phyloP scores from a whole-genome alignment of 2,888 invertebrate species.

The Microplitis deprimator region DNA sequence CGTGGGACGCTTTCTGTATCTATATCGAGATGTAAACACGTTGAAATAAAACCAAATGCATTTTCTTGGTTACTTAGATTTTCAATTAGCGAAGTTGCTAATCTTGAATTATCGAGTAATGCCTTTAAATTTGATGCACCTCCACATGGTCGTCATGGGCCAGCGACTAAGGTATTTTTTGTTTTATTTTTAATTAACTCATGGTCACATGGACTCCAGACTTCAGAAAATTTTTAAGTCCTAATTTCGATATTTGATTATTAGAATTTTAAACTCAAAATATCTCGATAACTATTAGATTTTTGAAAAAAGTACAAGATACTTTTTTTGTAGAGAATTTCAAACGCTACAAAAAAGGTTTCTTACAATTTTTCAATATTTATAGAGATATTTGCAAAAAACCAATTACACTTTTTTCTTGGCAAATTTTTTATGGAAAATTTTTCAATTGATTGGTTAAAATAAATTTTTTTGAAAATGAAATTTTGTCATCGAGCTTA shows the following conservation, averaged over 20 bases:
- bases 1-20: conserved; percentile 78
- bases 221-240: background rate
- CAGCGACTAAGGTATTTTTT: conserved; percentile 70
- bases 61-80: conserved; percentile 80
- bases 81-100: conserved; percentile 75
- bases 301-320: too few relatives aligned
- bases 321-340: too few relatives aligned
- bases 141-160: conserved; percentile 77
- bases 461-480: too few relatives aligned
- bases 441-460: too few relatives aligned
- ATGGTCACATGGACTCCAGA: background rate
- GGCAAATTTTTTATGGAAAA: too few relatives aligned
- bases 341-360: too few relatives aligned
- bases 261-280: too few relatives aligned
- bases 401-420: too few relatives aligned
- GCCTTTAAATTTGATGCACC: conserved; percentile 78
- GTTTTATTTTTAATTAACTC: background rate
- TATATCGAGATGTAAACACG: conserved; percentile 75
- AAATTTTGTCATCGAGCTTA: too few relatives aligned
- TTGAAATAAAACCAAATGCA: conserved; percentile 76
- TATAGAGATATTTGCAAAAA: too few relatives aligned
- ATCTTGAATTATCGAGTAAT: conserved; percentile 75
- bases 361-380: too few relatives aligned
- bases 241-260: background rate
- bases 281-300: too few relatives aligned